phyloP scores from a whole-genome alignment of 2,113 vertebrate genomes.

The Dromas ardeola region DNA sequence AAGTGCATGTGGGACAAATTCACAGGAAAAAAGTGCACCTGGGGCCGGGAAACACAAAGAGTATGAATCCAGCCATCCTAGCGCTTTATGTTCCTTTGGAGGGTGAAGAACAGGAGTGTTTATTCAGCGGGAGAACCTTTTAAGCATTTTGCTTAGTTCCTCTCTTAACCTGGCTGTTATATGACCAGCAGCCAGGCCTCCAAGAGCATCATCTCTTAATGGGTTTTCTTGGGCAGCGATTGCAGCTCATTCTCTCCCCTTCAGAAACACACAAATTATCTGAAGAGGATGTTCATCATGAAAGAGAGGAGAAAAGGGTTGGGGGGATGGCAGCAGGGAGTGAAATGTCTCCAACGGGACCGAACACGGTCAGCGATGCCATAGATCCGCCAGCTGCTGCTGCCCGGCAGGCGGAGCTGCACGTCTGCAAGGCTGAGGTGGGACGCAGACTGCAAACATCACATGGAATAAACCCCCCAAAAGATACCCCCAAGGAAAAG shows the following conservation, averaged over 20 bases:
- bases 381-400: neutral
- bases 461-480: neutral
- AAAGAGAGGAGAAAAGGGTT: neutral
- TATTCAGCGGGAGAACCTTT: neutral
- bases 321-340: neutral
- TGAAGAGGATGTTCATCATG: neutral
- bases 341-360: neutral
- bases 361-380: fast-evolving
- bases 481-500: neutral
- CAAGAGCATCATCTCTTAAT: neutral
- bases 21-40: neutral
- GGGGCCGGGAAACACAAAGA: neutral
- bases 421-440: neutral
- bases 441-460: neutral
- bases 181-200: neutral
- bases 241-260: neutral
- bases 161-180: neutral
- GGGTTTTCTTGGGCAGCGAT: neutral
- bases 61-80: neutral
- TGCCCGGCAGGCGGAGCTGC: neutral
- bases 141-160: neutral
- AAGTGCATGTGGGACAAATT: fast-evolving
- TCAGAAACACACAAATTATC: neutral
- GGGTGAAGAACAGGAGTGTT: neutral
- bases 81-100: neutral